These are phyloP conservation scores for Carabus problematicus DNA, from an alignment of 2,888 invertebrate genomes.

Conservation along the genomic window DNA sequence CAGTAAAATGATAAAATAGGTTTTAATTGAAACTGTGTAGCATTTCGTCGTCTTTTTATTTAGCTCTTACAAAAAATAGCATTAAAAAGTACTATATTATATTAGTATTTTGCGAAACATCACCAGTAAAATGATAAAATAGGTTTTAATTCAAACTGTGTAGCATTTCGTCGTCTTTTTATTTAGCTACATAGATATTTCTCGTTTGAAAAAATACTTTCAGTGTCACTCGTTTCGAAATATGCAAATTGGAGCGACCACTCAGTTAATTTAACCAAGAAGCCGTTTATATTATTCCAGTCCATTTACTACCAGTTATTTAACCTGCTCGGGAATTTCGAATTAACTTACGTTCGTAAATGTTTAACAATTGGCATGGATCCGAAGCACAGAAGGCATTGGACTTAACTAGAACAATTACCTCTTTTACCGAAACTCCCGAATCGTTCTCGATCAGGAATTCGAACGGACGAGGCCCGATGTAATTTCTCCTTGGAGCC, in stretches of 20 bases:
- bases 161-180: background rate
- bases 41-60: background rate
- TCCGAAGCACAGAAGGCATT: no score
- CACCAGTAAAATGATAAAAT: background rate
- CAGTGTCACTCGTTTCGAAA: conserved; percentile 1
- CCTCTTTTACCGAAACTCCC: conserved; percentile 75
- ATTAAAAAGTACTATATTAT: conserved; percentile 4
- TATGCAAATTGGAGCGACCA: background rate
- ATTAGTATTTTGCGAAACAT: background rate
- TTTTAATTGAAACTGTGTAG: background rate
- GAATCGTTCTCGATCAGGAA: conserved; percentile 71
- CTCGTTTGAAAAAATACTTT: background rate
- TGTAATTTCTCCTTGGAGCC: conserved; percentile 78
- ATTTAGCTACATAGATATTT: background rate
- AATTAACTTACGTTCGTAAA: no score
- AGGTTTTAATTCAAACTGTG: background rate
- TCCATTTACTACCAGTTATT: no score
- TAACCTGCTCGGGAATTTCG: no score
- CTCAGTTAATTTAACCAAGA: no score
- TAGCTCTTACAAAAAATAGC: conserved; percentile 38
- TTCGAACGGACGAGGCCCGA: conserved; percentile 69
- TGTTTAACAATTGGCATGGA: no score
- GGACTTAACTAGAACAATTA: conserved; percentile 48
- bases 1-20: background rate
- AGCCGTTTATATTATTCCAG: no score